Evolutionary conservation across 1,140 invertebrate genomes (phyloP).

Genomic region (Panagrolaimus sp.): DNA sequence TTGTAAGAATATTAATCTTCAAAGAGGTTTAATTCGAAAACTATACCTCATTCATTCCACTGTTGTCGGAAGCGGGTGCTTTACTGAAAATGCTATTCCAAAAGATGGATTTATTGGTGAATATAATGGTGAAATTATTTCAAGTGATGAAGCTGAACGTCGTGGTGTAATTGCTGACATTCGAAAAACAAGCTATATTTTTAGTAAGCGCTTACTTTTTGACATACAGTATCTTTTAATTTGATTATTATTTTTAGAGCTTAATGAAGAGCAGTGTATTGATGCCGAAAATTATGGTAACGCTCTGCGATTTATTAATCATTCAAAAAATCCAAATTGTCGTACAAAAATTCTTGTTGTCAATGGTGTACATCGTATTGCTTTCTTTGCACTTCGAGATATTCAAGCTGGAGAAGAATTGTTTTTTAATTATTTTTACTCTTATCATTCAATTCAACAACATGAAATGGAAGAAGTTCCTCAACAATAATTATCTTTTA

Average conservation of each 20-base stretch:
- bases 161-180: conserved; percentile 98
- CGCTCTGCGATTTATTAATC: conserved; percentile 98
- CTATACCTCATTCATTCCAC: conserved; percentile 91
- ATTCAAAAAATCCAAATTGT: conserved; percentile 85
- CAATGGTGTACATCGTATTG: conserved; percentile 97
- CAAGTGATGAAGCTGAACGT: conserved; percentile 95
- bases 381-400: conserved; percentile 92
- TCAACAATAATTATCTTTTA: too few relatives aligned
- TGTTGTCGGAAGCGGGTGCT: conserved; percentile 98
- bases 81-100: conserved; percentile 79
- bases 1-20: conserved; percentile 92
- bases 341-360: conserved; percentile 99
- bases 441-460: too few relatives aligned
- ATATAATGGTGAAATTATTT: conserved; percentile 89
- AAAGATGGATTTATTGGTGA: conserved; percentile 99
- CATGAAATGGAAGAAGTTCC: too few relatives aligned
- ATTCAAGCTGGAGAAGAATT: conserved; percentile 91
- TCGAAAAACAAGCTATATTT: conserved; percentile 98
- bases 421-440: conserved; percentile 65
- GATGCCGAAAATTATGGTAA: conserved; percentile 98
- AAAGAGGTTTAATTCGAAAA: conserved; percentile 79
- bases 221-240: too few relatives aligned
- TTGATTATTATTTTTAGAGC: conserved; percentile 31
- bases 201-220: conserved; percentile 72
- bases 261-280: conserved; percentile 66